Evolutionary conservation across 1,140 invertebrate species (phyloP).

Genomic region (Mizuhopecten yessoensis): DNA sequence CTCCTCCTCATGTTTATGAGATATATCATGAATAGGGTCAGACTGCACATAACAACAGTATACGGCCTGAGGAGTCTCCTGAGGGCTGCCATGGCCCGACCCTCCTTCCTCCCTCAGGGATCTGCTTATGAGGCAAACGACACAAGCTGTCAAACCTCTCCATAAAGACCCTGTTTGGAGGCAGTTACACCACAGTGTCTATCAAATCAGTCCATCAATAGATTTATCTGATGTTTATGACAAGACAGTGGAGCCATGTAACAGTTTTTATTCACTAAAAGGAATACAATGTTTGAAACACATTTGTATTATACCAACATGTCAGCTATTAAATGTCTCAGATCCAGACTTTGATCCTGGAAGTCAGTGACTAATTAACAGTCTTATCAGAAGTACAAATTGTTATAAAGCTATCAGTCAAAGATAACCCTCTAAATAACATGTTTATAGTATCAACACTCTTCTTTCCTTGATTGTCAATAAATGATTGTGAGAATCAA

Average conservation of each 20-base stretch:
- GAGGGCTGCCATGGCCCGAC: neutral
- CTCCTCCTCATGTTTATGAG: constrained; percentile 15
- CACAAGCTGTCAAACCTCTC: constrained; percentile 5
- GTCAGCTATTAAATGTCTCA: neutral
- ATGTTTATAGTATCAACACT: neutral
- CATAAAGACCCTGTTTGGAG: neutral
- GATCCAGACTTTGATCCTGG: neutral
- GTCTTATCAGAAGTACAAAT: neutral
- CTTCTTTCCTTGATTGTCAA: neutral
- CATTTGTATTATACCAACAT: neutral
- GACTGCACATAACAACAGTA: no score
- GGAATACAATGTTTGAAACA: neutral
- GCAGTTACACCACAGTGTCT: neutral
- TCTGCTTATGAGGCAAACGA: neutral
- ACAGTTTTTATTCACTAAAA: neutral
- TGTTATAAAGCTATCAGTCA: neutral
- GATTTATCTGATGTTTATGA: neutral
- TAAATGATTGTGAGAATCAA: neutral
- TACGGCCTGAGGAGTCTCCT: neutral
- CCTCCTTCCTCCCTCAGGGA: neutral
- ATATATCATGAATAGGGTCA: neutral
- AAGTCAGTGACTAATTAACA: no score
- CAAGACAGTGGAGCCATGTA: neutral
- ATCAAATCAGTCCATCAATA: neutral
- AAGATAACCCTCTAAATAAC: neutral